Evolutionary conservation across 1,140 invertebrate genomes (phyloP).

Genomic region (Drosophila kurseongensis): DNA sequence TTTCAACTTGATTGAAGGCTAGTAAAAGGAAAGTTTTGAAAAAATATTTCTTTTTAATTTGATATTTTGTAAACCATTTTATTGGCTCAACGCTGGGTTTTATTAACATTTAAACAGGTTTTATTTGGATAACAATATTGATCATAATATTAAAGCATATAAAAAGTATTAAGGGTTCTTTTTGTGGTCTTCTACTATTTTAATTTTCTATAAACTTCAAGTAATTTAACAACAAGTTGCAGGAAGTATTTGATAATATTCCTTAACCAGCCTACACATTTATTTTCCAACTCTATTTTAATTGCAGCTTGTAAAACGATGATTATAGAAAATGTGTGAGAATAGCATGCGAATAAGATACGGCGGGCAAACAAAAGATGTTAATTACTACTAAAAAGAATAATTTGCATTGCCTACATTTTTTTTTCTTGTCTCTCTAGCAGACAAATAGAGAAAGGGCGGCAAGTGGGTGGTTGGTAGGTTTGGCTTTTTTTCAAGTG

Average conservation of each 20-base stretch:
- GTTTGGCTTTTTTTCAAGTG: conserved; percentile 56
- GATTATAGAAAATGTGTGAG: conserved; percentile 16
- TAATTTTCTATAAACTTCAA: too few species aligned
- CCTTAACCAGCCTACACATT: not conserved
- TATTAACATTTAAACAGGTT: too few species aligned
- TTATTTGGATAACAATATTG: too few species aligned
- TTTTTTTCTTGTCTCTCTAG: conserved; percentile 3
- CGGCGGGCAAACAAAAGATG: conserved; percentile 33
- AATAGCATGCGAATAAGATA: conserved; percentile 22
- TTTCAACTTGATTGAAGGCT: not conserved
- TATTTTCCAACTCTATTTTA: not conserved
- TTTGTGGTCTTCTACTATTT: too few species aligned
- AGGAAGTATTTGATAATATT: too few species aligned
- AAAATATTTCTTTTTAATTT: not conserved
- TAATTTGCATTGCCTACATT: conserved; percentile 20
- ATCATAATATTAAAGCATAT: too few species aligned
- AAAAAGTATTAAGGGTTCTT: too few species aligned
- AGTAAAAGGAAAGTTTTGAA: not conserved
- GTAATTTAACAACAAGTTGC: too few species aligned
- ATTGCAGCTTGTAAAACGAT: not conserved
- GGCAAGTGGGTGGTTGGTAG: conserved; percentile 9
- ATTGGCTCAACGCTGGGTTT: too few species aligned
- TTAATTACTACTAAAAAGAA: conserved; percentile 35
- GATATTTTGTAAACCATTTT: too few species aligned
- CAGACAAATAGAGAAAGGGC: conserved; percentile 20